Percentiles rank a stretch among this genome's conserved stretches.
These are phyloP conservation scores for Thalassophryne amazonica DNA, from an alignment of 2,797 vertebrate species.

Conservation along the genomic window DNA sequence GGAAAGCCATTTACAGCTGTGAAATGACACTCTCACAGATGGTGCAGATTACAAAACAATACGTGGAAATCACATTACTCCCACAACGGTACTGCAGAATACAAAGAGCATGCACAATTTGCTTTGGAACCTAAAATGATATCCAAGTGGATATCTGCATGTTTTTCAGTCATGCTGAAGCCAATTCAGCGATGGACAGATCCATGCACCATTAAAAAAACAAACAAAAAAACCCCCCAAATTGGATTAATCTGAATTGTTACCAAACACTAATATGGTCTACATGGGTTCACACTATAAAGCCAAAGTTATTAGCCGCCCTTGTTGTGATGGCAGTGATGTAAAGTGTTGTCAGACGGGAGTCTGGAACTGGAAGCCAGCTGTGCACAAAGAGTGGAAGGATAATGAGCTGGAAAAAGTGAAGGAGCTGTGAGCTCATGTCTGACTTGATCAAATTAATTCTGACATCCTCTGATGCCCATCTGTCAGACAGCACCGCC, in stretches of 20 bases:
- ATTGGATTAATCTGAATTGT: too few relatives aligned
- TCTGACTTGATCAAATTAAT: slow-evolving; percentile 77
- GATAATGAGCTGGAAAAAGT: slow-evolving; percentile 73
- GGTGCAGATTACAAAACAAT: slow-evolving; percentile 19
- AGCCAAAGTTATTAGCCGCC: slow-evolving; percentile 38
- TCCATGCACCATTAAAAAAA: too few relatives aligned
- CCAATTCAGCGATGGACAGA: too few relatives aligned
- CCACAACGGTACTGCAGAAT: not conserved
- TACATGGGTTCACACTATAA: slow-evolving; percentile 17
- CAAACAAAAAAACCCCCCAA: too few relatives aligned
- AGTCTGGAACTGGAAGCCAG: slow-evolving; percentile 55
- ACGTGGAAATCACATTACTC: slow-evolving; percentile 16
- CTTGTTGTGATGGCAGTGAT: slow-evolving; percentile 39
- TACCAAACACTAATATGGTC: slow-evolving; percentile 12
- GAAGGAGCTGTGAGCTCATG: slow-evolving; percentile 63
- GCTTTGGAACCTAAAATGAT: not conserved
- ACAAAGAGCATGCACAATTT: not conserved
- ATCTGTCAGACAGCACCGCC: slow-evolving; percentile 68
- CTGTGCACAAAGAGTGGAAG: slow-evolving; percentile 62
- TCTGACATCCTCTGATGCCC: slow-evolving; percentile 73
- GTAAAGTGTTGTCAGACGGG: slow-evolving; percentile 61
- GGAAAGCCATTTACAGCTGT: slow-evolving; percentile 63
- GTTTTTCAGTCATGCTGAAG: not conserved
- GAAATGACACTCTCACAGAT: slow-evolving; percentile 38
- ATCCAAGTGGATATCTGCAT: too few relatives aligned